Evolutionary conservation across 2,113 vertebrate genomes (phyloP), one percentile per base, ranked within the genome.

Genomic region (Eulemur rufifrons): DNA sequence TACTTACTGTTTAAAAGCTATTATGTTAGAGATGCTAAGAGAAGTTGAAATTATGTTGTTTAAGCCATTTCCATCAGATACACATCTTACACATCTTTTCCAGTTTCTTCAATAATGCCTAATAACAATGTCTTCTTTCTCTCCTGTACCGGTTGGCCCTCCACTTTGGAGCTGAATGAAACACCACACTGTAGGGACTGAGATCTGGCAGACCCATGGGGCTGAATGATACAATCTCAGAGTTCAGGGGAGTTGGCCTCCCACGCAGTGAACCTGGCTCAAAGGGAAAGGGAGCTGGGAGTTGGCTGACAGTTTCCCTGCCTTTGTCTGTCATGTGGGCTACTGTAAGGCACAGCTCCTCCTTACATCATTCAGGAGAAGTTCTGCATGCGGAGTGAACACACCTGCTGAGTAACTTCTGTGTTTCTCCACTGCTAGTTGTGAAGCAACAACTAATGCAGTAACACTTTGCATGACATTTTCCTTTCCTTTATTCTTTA

Each of bases 1-100:
- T 37, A 52, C 21, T 89, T 83, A 73, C 29, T 95, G 7, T 73
- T 95, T 91, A 69, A 94, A 95, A 93, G 23, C 12, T 47, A 39
- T 64, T 50, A 74, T n/a, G 7, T 39, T 39, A 39, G 39, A 39
- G 39, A 39, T 39, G 25, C 37, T 54, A 76, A 66, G 37, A 95
- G 23, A 94, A 89, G 50, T 54, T 69, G 61, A 94, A 61, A 66
- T 78, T 61, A 18, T 20, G 20, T 81, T 59, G 10, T 32, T 1
- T 63, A 63, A 86, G n/a, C 32, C 34, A 47, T 39, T 54, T 64
- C 4, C 42, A 9, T 15, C 6, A 3, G 25, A n/a, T 6, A 82
- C 6, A 89, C 37, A 69, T 76, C 42, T 74, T 63, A 14, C 47
- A 52, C 2, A 56, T 4, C 21, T 86, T 80, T 80, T 83, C 71